phyloP scores from a whole-genome alignment of 2,888 invertebrate genomes.

The Synergus itoensis region DNA sequence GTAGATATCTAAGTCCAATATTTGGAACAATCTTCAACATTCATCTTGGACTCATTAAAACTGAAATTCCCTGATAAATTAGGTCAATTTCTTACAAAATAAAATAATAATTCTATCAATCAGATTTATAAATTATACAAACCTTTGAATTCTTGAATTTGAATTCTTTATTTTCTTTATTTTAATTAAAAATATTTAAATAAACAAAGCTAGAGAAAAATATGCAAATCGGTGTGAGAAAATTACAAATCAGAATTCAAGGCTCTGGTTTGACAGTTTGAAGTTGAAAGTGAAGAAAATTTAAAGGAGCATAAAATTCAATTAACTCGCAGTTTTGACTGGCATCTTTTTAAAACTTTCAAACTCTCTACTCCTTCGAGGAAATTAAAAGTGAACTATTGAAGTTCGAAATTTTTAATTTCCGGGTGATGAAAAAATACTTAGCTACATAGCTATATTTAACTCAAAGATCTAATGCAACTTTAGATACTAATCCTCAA shows the following conservation, averaged over 20 bases:
- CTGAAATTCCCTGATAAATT: too few relatives aligned
- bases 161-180: too few relatives aligned
- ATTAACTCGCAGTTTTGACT: slow-evolving; percentile 10
- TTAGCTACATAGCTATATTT: background rate
- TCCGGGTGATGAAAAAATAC: background rate
- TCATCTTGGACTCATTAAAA: background rate
- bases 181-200: background rate
- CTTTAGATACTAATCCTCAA: too few relatives aligned
- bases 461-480: too few relatives aligned
- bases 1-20: slow-evolving; percentile 43
- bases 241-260: background rate
- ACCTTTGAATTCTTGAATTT: too few relatives aligned
- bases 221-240: background rate
- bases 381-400: background rate
- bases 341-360: background rate
- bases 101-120: too few relatives aligned
- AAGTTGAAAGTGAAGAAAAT: slow-evolving; percentile 8
- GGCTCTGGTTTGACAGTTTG: background rate
- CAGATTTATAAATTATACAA: too few relatives aligned
- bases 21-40: slow-evolving; percentile 28
- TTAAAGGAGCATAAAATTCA: background rate
- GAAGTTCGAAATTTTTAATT: background rate
- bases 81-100: too few relatives aligned
- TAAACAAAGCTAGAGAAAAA: background rate
- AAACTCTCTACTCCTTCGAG: background rate